Evolutionary conservation across 2,888 invertebrate genomes (phyloP), one percentile per base, ranked within the genome.

Genomic region (Acrobasis repandana): DNA sequence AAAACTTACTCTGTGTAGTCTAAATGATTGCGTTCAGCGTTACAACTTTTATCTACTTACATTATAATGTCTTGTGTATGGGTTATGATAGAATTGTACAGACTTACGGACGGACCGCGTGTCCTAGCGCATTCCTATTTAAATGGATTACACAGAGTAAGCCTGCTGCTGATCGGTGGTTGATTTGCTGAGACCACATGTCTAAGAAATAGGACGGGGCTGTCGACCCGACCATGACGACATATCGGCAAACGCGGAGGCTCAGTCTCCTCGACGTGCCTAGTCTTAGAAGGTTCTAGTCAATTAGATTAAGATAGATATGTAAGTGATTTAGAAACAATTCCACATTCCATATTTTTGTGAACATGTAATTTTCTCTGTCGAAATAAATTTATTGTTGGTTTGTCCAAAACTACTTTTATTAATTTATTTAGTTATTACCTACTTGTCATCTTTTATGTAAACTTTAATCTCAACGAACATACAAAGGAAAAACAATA

Each of bases 301-400:
- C 86, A 86, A 85, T 85, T 86, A 83, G 82, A 69, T 58, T 78
- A 79, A 75, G 70, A 43, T 72, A 73, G 66, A 63, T 71, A 62
- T 61, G 61, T 43, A 62, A 62, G 61, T 43, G n/a, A 3, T 14
- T 65, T 58, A 62, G 51, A 58, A 67, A 72, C 67, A 60, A 72
- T 69, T 71, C 65, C 67, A 77, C 73, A 80, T 80, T 74, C 71
- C 73, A 79, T 85, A 85, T 83, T 85, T 86, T 85, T 83, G 77
- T 81, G 79, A 81, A 75, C 65, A 73, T 76, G 72, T 75, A 76
- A 71, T 63, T 54, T 70, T 51, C 65, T 68, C 70, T 71, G 67
- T 69, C 67, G 60, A 64, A 76, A 75, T 75, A 75, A 73, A 71
- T 64, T 63, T 68, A 70, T 72, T 75, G 69, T 71, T 73, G 67